Percentiles rank a stretch among this genome's conserved stretches.
Evolutionary conservation across 2,797 vertebrate genomes (phyloP).

Genomic region (Crax fasciolata): DNA sequence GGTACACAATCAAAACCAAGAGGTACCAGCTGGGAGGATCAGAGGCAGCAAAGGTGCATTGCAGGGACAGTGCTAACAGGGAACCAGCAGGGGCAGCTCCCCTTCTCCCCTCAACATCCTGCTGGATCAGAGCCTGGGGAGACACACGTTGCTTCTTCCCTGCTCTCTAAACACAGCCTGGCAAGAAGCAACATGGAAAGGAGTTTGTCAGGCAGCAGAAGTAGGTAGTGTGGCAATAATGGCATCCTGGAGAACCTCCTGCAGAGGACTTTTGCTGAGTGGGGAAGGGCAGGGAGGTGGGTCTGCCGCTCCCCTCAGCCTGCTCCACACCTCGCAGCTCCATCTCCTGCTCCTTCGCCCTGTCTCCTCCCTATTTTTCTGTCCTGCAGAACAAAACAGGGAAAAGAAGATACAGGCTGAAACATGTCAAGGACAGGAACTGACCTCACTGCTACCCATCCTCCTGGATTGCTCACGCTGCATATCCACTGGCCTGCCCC

Average conservation of each 20-base stretch:
- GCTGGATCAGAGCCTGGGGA: background rate
- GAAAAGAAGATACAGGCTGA: background rate
- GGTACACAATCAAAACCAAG: background rate
- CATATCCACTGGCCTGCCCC: background rate
- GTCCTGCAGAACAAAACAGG: background rate
- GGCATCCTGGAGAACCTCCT: background rate
- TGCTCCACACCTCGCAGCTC: background rate
- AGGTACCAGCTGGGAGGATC: background rate
- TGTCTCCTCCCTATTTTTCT: background rate
- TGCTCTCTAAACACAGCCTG: background rate
- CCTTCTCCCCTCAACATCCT: background rate
- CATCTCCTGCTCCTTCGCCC: background rate
- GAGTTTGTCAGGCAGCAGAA: constrained; percentile 2
- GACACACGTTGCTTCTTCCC: background rate
- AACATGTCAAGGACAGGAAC: background rate
- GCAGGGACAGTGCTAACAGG: background rate
- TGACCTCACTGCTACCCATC: background rate
- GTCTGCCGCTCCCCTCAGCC: accelerated
- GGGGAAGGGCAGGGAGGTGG: background rate
- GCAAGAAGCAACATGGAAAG: background rate
- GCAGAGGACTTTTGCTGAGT: background rate
- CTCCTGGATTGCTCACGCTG: background rate
- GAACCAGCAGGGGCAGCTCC: background rate
- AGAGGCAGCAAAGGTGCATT: background rate
- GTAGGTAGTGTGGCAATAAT: background rate